These are phyloP conservation scores for Mergus octosetaceus DNA, from an alignment of 2,797 vertebrate species.

Conservation along the genomic window DNA sequence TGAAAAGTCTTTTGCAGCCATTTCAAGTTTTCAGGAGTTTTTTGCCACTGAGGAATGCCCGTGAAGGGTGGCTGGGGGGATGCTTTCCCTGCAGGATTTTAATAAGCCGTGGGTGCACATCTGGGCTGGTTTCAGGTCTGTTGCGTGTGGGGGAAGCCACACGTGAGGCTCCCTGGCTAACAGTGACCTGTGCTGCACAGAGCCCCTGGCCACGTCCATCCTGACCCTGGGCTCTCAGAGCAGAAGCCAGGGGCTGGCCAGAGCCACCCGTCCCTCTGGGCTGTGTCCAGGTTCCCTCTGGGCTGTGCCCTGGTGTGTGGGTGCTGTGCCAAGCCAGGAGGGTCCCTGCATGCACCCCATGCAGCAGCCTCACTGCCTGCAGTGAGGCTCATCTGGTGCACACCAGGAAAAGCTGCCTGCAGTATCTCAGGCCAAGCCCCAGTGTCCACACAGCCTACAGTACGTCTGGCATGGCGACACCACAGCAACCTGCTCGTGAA, in stretches of 20 bases:
- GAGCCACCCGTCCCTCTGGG: not conserved
- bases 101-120: rapidly evolving
- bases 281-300: too few relatives aligned
- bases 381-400: not conserved
- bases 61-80: not conserved
- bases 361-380: rapidly evolving
- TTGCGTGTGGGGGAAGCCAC: not conserved
- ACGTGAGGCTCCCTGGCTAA: rapidly evolving
- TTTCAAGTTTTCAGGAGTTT: not conserved
- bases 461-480: not conserved
- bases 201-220: not conserved
- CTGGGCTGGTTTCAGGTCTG: not conserved
- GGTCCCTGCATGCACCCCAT: not conserved
- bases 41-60: not conserved
- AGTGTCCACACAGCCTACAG: not conserved
- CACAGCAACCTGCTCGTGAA: not conserved
- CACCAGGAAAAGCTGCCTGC: not conserved
- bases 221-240: not conserved
- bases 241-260: not conserved
- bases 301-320: too few relatives aligned
- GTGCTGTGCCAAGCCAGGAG: not conserved
- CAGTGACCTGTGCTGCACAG: rapidly evolving
- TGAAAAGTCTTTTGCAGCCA: not conserved
- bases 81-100: not conserved
- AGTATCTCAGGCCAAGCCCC: not conserved